Evolutionary conservation across 2,113 vertebrate species (phyloP).

Genomic region (Centropristis striata): DNA sequence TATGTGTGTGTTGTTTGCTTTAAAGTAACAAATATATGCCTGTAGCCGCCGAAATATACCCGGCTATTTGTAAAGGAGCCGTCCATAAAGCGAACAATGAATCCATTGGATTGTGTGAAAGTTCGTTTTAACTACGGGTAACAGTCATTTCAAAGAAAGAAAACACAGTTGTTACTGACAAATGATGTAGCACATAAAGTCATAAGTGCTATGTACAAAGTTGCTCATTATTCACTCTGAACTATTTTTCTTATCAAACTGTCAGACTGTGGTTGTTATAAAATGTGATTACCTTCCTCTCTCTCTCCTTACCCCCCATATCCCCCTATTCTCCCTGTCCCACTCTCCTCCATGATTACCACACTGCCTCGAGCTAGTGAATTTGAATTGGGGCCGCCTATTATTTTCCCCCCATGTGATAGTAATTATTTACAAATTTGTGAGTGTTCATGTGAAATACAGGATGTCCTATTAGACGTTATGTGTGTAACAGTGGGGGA

Average conservation of each 20-base stretch:
- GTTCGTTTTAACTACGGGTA: constrained; percentile 69
- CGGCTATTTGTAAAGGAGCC: constrained; percentile 58
- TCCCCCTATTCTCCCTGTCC: constrained; percentile 68
- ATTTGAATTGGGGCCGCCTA: constrained; percentile 83
- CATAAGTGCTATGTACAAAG: constrained; percentile 79
- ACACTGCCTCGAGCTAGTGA: constrained; percentile 82
- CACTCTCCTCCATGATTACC: constrained; percentile 81
- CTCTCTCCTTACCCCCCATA: constrained; percentile 53
- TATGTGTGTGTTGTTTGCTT: constrained; percentile 68
- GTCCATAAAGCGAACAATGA: constrained; percentile 65
- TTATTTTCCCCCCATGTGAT: constrained; percentile 85
- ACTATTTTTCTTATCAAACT: constrained; percentile 79
- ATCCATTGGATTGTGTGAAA: constrained; percentile 63
- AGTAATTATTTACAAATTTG: constrained; percentile 88
- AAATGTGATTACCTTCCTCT: constrained; percentile 74
- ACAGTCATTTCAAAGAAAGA: constrained; percentile 61
- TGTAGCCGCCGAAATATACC: constrained; percentile 48
- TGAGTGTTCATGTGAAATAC: constrained; percentile 83
- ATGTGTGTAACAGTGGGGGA: constrained; percentile 76
- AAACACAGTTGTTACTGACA: constrained; percentile 72
- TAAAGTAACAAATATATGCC: constrained; percentile 69
- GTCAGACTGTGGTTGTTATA: constrained; percentile 79
- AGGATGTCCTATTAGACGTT: constrained; percentile 82
- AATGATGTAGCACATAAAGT: constrained; percentile 75
- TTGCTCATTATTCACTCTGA: constrained; percentile 82